Evolutionary conservation across 2,888 invertebrate species (phyloP), one percentile per base, ranked within the genome.

Genomic region (Parnassius orleans): DNA sequence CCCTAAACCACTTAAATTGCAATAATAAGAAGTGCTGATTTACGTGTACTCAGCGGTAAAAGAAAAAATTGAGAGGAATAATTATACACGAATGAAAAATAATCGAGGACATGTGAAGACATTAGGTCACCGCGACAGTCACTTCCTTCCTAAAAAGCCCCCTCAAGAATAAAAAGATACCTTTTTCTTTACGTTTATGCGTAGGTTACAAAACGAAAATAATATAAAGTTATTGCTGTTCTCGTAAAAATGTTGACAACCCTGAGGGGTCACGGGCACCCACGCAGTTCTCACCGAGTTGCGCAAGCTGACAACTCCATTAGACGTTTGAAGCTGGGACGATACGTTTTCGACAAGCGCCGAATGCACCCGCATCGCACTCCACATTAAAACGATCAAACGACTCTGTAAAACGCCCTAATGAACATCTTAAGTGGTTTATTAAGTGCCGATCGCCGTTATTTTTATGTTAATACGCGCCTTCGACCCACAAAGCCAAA

Each of bases 401-500:
- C 81, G 81, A 77, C 80, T 79, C 72, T 76, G 77, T 79, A 81
- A 79, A 82, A 83, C 80, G 78, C 79, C 78, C 84, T 87, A 89
- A 90, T 88, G 87, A 89, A 83, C 81, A 70, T 82, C 84, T 89
- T 89, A 86, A 90, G 90, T 90, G 90, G 83, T 86, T 84, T 86
- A 89, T 86, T 83, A 85, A 90, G 89, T 89, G 90, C 78, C 79
- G 81, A 84, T 81, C 80, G 86, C 86, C 86, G 84, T 88, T 89
- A 89, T 84, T 89, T 89, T 86, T 85, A 86, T 86, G 84, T 79
- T 82, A 82, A 82, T 80, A 74, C 74, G 72, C 72, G 76, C 76
- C 74, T 75, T 77, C 76, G 72, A 76, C 75, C 72, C 73, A 76
- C 78, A 75, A 80, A 67, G 59, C 60, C 66, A 67, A 72, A 78